Evolutionary conservation across 2,113 vertebrate species (phyloP).

Genomic region (Ochotona princeps): DNA sequence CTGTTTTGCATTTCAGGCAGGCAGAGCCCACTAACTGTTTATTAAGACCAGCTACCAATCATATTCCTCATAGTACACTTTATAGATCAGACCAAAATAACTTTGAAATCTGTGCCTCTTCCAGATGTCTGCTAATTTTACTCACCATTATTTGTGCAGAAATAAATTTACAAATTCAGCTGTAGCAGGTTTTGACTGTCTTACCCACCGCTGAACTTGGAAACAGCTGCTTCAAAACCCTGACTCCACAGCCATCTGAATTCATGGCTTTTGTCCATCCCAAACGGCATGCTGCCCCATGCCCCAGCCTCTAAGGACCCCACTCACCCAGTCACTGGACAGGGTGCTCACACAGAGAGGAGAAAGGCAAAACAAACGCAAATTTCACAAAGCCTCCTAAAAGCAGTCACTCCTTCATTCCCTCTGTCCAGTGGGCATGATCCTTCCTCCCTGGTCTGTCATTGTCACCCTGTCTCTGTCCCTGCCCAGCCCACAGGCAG

Average conservation of each 20-base stretch:
- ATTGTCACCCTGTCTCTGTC: not conserved
- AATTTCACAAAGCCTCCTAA: conserved; percentile 40
- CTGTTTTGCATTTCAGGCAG: conserved; percentile 90
- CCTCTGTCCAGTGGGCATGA: not conserved
- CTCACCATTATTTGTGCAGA: conserved; percentile 84
- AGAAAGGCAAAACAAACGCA: conserved; percentile 46
- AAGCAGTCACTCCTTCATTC: not conserved
- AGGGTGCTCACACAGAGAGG: not conserved
- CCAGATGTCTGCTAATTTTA: conserved; percentile 91
- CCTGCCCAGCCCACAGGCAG: not conserved
- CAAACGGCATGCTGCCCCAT: not conserved
- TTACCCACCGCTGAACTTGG: conserved; percentile 74
- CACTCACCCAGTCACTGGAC: not conserved
- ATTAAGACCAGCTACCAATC: conserved; percentile 92
- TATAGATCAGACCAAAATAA: conserved; percentile 89
- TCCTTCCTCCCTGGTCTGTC: not conserved
- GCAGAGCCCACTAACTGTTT: conserved; percentile 89
- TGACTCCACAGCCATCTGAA: not conserved
- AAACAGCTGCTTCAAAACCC: conserved; percentile 75
- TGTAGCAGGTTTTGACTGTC: conserved; percentile 57
- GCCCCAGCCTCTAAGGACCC: not conserved
- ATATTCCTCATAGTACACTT: conserved; percentile 86
- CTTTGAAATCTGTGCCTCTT: conserved; percentile 86
- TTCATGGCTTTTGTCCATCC: not conserved
- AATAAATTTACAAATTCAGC: conserved; percentile 81